A percentile compares a stretch with the other conserved stretches of the same genome.
Conservation (phyloP, 2,888 invertebrate species). For the Limnephilus lunatus region DNA sequence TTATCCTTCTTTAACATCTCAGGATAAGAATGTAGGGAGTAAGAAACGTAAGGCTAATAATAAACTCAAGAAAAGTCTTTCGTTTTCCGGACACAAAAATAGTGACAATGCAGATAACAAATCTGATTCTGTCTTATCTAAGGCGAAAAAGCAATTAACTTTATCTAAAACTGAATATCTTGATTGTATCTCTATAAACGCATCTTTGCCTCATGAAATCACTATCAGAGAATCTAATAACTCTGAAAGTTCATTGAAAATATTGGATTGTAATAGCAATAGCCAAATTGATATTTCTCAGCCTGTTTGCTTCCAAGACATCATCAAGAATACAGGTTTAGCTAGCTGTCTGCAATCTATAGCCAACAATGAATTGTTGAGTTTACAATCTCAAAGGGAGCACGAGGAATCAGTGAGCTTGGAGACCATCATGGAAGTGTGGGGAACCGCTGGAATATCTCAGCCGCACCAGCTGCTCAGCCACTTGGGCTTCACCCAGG, state of each 20-base stretch:
- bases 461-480: constrained; percentile 81
- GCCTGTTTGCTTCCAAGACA: constrained; percentile 36
- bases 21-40: constrained; percentile 71
- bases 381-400: constrained; percentile 1
- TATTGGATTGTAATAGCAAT: constrained; percentile 51
- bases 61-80: constrained; percentile 78
- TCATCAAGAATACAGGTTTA: constrained; percentile 34
- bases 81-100: constrained; percentile 74
- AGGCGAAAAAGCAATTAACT: constrained; percentile 24
- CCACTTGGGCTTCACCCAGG: constrained; percentile 82
- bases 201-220: constrained; percentile 11
- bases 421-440: constrained; percentile 80
- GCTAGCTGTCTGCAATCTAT: constrained; percentile 27
- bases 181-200: constrained; percentile 35
- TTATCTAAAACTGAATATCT: constrained; percentile 48
- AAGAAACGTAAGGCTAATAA: constrained; percentile 74
- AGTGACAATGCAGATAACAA: constrained; percentile 16
- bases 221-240: background rate
- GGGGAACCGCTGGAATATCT: constrained; percentile 84
- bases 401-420: constrained; percentile 39
- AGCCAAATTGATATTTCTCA: constrained; percentile 5
- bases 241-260: constrained; percentile 25
- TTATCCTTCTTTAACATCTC: constrained; percentile 69
- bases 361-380: constrained; percentile 19
- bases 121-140: constrained; percentile 33